Conservation (phyloP, 1,140 invertebrate species). For the Atta texana region DNA sequence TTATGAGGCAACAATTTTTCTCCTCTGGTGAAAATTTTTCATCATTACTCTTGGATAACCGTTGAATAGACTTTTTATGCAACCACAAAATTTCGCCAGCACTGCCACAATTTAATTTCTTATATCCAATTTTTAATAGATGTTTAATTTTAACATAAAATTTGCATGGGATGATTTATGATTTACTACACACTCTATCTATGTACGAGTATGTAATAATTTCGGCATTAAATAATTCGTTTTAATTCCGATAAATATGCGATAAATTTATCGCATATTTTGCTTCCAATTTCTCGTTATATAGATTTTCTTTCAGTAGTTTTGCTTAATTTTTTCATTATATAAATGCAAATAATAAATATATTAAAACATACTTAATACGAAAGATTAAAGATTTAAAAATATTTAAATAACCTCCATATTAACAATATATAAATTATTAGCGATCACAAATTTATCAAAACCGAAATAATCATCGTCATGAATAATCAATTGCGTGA, state of each 20-base stretch:
- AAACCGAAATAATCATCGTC: neutral
- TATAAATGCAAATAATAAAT: neutral
- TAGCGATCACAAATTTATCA: neutral
- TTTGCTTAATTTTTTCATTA: neutral
- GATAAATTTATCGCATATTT: constrained; percentile 9
- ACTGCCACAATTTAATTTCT: neutral
- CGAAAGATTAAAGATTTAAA: neutral
- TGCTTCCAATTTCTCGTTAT: constrained; percentile 4
- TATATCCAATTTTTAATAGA: neutral
- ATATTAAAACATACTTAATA: neutral
- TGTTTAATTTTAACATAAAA: neutral
- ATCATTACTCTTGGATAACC: constrained; percentile 1
- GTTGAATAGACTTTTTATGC: neutral
- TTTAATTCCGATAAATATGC: too few species aligned
- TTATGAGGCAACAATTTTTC: constrained; percentile 36
- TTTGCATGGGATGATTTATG: neutral
- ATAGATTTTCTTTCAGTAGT: neutral
- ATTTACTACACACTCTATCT: constrained; percentile 8
- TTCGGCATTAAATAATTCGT: neutral
- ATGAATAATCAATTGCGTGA: neutral
- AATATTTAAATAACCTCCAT: neutral
- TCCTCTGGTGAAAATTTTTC: constrained; percentile 2
- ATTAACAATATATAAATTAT: neutral
- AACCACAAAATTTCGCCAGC: neutral
- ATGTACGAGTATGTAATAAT: neutral